A percentile compares a stretch with the other conserved stretches of the same genome.
Evolutionary conservation across 1,140 invertebrate species (phyloP).

Genomic region (Helicoverpa zea): DNA sequence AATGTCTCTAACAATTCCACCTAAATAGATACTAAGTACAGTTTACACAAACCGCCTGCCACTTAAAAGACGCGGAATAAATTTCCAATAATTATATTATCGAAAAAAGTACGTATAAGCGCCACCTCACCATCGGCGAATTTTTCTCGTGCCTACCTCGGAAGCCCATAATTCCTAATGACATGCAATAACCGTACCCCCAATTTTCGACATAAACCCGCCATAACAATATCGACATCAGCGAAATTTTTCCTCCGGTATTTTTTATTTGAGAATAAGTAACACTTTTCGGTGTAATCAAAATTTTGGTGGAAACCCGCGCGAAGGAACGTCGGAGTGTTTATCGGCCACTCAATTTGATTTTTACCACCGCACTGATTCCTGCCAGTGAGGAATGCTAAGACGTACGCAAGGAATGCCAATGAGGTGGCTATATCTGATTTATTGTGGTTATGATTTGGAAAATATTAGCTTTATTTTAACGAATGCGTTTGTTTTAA

Average conservation of each 20-base stretch:
- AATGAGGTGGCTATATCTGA: slow-evolving; percentile 57
- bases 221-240: slow-evolving; percentile 87
- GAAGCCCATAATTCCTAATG: slow-evolving; percentile 86
- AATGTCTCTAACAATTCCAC: neutral
- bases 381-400: slow-evolving; percentile 71
- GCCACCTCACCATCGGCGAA: slow-evolving; percentile 72
- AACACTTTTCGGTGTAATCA: slow-evolving; percentile 85
- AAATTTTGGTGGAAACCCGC: slow-evolving; percentile 73
- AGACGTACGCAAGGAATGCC: slow-evolving; percentile 67
- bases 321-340: slow-evolving; percentile 62
- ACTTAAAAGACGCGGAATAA: slow-evolving; percentile 75
- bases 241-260: slow-evolving; percentile 81
- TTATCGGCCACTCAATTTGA: slow-evolving; percentile 86
- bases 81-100: slow-evolving; percentile 86
- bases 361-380: slow-evolving; percentile 78
- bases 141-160: slow-evolving; percentile 78
- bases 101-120: slow-evolving; percentile 67
- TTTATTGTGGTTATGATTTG: slow-evolving; percentile 56
- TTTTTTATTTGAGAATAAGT: slow-evolving; percentile 86
- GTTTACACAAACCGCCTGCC: slow-evolving; percentile 59
- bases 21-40: slow-evolving; percentile 17
- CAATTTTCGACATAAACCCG: slow-evolving; percentile 86
- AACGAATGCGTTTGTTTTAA: slow-evolving; percentile 19
- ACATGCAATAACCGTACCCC: slow-evolving; percentile 86
- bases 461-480: slow-evolving; percentile 22